A percentile compares a stretch with the other conserved stretches of the same genome.
These are phyloP conservation scores for Calidris pygmaea DNA, from an alignment of 2,113 vertebrate genomes.

Conservation along the genomic window DNA sequence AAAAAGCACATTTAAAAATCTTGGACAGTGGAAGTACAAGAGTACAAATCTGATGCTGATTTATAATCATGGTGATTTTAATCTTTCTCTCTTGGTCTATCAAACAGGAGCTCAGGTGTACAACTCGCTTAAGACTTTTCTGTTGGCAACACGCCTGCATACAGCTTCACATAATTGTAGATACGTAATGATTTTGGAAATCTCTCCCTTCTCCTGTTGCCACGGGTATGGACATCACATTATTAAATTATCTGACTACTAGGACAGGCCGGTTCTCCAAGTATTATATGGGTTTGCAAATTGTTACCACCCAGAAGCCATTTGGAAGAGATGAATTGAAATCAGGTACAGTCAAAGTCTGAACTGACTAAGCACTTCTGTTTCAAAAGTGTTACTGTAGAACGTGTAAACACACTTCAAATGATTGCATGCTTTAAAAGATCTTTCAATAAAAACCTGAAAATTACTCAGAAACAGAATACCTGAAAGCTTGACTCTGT, in stretches of 20 bases:
- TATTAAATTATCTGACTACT: not conserved
- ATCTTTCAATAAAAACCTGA: not conserved
- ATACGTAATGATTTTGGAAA: not conserved
- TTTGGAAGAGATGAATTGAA: not conserved
- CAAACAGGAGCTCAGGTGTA: not conserved
- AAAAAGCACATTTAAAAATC: not conserved
- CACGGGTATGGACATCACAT: rapidly evolving
- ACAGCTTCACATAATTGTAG: not conserved
- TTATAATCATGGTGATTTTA: not conserved
- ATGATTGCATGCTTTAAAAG: not conserved
- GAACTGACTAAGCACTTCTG: not conserved
- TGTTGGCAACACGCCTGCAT: not conserved
- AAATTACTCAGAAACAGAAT: not conserved
- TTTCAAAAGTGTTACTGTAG: not conserved
- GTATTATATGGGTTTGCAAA: not conserved
- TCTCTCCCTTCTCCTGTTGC: not conserved
- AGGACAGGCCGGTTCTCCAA: not conserved
- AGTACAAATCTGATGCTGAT: not conserved
- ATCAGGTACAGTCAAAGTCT: not conserved
- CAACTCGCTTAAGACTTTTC: not conserved
- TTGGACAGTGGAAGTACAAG: not conserved
- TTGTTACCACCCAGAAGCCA: not conserved
- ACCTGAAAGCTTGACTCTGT: conserved; percentile 68
- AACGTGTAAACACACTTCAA: not conserved
- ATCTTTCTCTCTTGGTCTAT: not conserved